Conservation (phyloP, 23 tunicate species). For the Corella eumyota region DNA sequence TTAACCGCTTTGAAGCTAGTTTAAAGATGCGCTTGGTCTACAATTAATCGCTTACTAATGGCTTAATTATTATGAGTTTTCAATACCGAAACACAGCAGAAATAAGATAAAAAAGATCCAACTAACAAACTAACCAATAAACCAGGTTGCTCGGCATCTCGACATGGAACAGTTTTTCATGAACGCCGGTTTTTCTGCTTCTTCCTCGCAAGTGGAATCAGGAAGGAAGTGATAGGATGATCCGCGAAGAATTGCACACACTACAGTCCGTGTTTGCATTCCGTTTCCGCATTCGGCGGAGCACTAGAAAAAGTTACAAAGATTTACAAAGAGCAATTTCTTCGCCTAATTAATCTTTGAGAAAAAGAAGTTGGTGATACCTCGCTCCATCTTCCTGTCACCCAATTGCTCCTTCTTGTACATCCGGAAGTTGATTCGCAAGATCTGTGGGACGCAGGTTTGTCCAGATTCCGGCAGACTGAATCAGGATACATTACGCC, state of each 20-base stretch:
- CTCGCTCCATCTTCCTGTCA: conserved; percentile 50
- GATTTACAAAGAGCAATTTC: too few relatives aligned
- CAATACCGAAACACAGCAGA: too few relatives aligned
- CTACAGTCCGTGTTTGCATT: conserved; percentile 45
- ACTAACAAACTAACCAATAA: conserved; percentile 12
- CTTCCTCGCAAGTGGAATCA: conserved; percentile 18
- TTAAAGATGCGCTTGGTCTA: too few relatives aligned
- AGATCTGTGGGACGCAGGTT: conserved; percentile 8
- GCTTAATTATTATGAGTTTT: too few relatives aligned
- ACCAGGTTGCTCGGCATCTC: conserved; percentile 28
- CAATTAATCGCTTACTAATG: too few relatives aligned
- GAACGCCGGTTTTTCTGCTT: conserved; percentile 18
- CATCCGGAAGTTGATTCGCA: conserved; percentile 25
- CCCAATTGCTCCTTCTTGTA: conserved; percentile 24
- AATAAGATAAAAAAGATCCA: neutral
- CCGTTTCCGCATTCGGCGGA: conserved; percentile 34
- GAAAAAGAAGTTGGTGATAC: too few relatives aligned
- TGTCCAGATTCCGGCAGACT: conserved; percentile 2
- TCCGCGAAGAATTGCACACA: conserved; percentile 19
- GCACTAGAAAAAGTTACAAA: too few relatives aligned
- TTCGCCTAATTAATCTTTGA: too few relatives aligned
- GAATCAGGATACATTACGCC: conserved; percentile 8
- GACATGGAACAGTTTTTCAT: conserved; percentile 8
- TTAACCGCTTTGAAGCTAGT: too few relatives aligned
- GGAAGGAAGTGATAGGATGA: conserved; percentile 14